Conservation (phyloP, 2,888 invertebrate species). For the Allygus modestus region DNA sequence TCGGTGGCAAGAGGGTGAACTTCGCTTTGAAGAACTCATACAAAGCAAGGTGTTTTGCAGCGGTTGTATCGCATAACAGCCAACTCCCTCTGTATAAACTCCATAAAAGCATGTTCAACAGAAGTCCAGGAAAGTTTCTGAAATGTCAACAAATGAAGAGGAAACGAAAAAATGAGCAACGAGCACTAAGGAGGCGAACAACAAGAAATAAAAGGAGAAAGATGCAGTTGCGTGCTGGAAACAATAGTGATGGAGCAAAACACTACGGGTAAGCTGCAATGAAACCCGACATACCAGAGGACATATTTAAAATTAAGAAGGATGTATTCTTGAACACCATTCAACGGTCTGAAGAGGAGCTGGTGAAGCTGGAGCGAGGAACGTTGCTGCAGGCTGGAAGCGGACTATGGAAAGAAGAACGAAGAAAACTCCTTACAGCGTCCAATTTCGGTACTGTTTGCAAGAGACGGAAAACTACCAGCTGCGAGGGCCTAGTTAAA, state of each 20-base stretch:
- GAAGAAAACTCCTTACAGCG: conserved; percentile 45
- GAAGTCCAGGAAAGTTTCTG: conserved; percentile 43
- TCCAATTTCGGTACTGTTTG: conserved; percentile 36
- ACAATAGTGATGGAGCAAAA: conserved; percentile 3
- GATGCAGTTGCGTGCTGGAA: neutral
- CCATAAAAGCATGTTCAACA: conserved; percentile 7
- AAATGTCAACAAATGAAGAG: conserved; percentile 5
- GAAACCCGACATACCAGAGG: conserved; percentile 44
- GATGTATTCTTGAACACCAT: conserved; percentile 11
- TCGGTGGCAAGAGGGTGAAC: conserved; percentile 72
- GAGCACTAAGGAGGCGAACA: neutral
- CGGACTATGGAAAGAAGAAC: conserved; percentile 46
- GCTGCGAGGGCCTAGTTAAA: conserved; percentile 21
- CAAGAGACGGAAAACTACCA: conserved; percentile 32
- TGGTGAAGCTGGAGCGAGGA: conserved; percentile 10
- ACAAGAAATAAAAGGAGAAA: neutral
- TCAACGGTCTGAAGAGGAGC: conserved; percentile 2
- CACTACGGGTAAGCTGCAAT: conserved; percentile 8
- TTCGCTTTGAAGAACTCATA: conserved; percentile 70
- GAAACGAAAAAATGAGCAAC: neutral
- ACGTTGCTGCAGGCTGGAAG: conserved; percentile 12
- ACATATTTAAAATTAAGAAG: neutral
- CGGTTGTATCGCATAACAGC: conserved; percentile 68
- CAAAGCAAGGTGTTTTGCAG: conserved; percentile 71
- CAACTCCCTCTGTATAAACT: conserved; percentile 60